These are phyloP conservation scores for Chloroceryle aenea DNA, from an alignment of 2,113 vertebrate species.

Conservation along the genomic window DNA sequence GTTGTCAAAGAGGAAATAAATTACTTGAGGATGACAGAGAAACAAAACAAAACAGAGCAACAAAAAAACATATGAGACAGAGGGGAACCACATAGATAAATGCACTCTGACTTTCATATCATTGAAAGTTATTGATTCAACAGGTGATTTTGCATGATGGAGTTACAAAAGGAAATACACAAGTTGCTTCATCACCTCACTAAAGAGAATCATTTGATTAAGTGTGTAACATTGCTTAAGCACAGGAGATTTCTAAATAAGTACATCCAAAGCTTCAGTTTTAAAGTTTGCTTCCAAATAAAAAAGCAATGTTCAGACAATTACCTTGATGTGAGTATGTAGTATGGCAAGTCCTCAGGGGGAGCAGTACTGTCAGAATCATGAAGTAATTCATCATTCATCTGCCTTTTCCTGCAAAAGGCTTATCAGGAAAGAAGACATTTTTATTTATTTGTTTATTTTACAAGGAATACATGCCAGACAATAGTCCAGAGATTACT, in stretches of 20 bases:
- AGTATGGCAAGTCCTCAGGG: not conserved
- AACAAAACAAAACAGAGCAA: not conserved
- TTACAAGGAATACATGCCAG: not conserved
- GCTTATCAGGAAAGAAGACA: not conserved
- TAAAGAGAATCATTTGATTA: not conserved
- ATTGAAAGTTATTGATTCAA: not conserved
- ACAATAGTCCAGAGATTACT: not conserved
- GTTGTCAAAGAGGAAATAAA: not conserved
- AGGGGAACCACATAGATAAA: not conserved
- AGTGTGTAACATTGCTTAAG: not conserved
- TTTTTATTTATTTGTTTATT: not conserved
- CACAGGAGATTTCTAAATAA: not conserved
- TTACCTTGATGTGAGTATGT: conserved; percentile 66
- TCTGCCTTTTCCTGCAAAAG: conserved; percentile 53
- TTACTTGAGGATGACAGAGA: not conserved
- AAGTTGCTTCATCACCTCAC: not conserved
- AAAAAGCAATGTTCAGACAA: not conserved
- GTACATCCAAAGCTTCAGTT: not conserved
- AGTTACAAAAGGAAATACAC: not conserved
- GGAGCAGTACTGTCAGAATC: conserved; percentile 23
- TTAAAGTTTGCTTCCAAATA: not conserved
- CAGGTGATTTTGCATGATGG: not conserved
- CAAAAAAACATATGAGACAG: not conserved
- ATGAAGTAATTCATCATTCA: conserved; percentile 59
- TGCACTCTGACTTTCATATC: not conserved